A percentile compares a stretch with the other conserved stretches of the same genome.
Evolutionary conservation across 2,113 vertebrate species (phyloP).

Genomic region (Laterallus jamaicensis): DNA sequence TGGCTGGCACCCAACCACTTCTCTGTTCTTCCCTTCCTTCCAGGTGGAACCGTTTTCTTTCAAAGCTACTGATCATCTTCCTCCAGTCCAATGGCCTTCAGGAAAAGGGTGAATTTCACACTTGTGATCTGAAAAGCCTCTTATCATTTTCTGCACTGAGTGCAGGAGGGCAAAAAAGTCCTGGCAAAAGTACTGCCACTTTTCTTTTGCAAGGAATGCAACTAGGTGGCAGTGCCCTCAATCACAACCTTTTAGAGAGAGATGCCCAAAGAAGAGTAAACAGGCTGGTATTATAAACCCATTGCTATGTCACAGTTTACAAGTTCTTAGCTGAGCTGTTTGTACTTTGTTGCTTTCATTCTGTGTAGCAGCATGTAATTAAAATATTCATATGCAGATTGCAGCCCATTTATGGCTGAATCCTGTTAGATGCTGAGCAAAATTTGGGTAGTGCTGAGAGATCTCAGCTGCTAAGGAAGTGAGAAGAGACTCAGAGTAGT

Average conservation of each 20-base stretch:
- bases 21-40: background rate
- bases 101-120: background rate
- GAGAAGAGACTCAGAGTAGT: background rate
- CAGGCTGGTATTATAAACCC: background rate
- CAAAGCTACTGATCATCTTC: background rate
- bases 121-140: background rate
- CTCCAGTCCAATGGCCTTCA: background rate
- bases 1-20: background rate
- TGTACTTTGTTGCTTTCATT: constrained; percentile 12
- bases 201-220: background rate
- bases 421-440: background rate
- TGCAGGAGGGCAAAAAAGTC: background rate
- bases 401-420: background rate
- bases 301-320: background rate
- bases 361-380: background rate
- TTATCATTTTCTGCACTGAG: background rate
- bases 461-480: background rate
- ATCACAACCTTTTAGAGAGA: background rate
- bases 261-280: background rate
- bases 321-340: background rate
- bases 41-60: background rate
- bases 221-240: background rate
- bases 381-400: constrained; percentile 30
- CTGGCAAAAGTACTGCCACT: background rate
- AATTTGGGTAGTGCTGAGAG: background rate